phyloP scores from a whole-genome alignment of 2,888 invertebrate genomes.

The Limnephilus marmoratus region DNA sequence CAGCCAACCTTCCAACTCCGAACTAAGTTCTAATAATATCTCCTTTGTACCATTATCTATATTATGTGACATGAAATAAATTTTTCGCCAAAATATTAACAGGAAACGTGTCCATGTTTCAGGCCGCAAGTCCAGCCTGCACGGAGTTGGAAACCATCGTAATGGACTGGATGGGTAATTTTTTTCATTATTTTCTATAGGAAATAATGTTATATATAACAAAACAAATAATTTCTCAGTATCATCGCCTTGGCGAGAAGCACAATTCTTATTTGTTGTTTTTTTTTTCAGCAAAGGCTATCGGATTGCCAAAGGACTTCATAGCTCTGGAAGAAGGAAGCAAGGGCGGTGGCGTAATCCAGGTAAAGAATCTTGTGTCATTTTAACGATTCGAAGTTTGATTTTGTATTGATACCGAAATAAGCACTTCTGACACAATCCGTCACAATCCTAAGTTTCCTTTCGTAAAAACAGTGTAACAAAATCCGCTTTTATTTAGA shows the following conservation, averaged over 20 bases:
- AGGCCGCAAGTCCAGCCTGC: slow-evolving; percentile 98
- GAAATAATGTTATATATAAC: no score
- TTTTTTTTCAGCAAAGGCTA: slow-evolving; percentile 84
- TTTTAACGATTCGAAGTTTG: not conserved
- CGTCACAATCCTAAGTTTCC: not conserved
- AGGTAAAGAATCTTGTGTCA: slow-evolving; percentile 78
- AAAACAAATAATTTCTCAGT: no score
- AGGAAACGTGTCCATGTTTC: slow-evolving; percentile 69
- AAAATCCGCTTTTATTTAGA: not conserved
- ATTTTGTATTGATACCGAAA: no score
- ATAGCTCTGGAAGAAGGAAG: slow-evolving; percentile 90
- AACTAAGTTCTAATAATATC: no score
- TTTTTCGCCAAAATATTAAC: not conserved
- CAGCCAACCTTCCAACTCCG: no score
- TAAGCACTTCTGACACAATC: not conserved
- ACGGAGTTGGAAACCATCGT: slow-evolving; percentile 97
- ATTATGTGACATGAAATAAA: no score
- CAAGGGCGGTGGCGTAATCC: slow-evolving; percentile 95
- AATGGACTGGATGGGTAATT: slow-evolving; percentile 93
- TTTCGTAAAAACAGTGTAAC: not conserved
- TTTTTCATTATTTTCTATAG: no score
- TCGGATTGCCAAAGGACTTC: slow-evolving; percentile 93
- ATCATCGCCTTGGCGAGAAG: not conserved
- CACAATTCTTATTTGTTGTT: slow-evolving; percentile 3
- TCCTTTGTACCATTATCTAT: no score